A percentile compares a stretch with the other conserved stretches of the same genome.
Evolutionary conservation across 2,113 vertebrate species (phyloP).

Genomic region (Lophura nycthemera): DNA sequence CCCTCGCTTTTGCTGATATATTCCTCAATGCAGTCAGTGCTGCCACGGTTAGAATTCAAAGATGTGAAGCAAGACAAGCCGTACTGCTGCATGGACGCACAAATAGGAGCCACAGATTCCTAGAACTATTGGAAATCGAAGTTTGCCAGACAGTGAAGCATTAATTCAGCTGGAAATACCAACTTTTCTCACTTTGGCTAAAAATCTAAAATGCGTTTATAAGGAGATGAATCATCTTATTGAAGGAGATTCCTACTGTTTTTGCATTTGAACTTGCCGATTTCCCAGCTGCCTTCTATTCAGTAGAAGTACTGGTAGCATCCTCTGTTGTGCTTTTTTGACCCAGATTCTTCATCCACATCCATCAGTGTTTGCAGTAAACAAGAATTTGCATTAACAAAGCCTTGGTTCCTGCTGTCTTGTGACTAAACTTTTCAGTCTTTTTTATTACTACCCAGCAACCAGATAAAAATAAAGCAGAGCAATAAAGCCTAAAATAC

Average conservation of each 20-base stretch:
- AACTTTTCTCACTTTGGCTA: background rate
- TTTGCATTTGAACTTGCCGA: constrained; percentile 10
- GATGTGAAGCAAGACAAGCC: background rate
- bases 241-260: constrained; percentile 10
- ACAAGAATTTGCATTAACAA: background rate
- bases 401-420: constrained; percentile 4
- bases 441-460: background rate
- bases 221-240: background rate
- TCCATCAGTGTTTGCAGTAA: constrained; percentile 3
- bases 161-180: constrained; percentile 7
- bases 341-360: constrained; percentile 28
- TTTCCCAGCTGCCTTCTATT: constrained; percentile 46
- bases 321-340: constrained; percentile 29
- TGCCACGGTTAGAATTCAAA: background rate
- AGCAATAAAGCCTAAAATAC: background rate
- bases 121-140: background rate
- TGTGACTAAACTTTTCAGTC: constrained; percentile 14
- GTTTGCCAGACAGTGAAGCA: background rate
- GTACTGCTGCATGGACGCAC: background rate
- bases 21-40: background rate
- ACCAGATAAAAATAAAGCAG: background rate
- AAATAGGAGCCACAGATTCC: background rate
- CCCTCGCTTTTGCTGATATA: background rate
- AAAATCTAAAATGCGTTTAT: background rate
- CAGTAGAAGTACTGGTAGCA: constrained; percentile 48